These are phyloP conservation scores for Anguilla megastoma DNA, from an alignment of 2,797 vertebrate genomes.

Conservation along the genomic window DNA sequence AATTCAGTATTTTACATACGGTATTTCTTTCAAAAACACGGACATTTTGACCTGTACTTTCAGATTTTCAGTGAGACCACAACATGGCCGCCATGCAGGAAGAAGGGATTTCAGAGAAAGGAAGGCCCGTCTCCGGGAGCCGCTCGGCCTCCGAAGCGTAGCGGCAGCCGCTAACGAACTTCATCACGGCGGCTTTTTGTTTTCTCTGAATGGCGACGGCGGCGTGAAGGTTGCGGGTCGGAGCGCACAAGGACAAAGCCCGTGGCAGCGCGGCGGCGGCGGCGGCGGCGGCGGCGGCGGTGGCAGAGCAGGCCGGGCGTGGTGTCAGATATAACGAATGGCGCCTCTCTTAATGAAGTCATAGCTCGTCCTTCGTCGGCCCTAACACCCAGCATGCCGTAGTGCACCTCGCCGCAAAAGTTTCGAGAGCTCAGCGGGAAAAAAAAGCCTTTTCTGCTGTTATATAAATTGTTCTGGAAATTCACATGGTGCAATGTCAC, in stretches of 20 bases:
- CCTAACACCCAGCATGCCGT: neutral
- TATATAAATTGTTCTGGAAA: neutral
- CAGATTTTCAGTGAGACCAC: no score
- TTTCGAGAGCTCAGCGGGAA: neutral
- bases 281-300: neutral
- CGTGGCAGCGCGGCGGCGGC: neutral
- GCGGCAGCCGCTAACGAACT: conserved; percentile 23
- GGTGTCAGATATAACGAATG: neutral
- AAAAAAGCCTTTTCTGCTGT: neutral
- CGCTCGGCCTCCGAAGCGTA: conserved; percentile 1
- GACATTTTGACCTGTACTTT: no score
- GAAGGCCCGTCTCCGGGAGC: conserved; percentile 13
- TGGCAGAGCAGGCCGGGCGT: neutral
- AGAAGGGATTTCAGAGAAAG: conserved; percentile 5
- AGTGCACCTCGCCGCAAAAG: neutral
- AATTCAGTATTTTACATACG: no score
- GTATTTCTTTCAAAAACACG: no score
- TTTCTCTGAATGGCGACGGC: neutral
- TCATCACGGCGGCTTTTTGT: conserved; percentile 14
- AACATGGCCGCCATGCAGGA: conserved; percentile 19
- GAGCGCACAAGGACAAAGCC: conserved; percentile 1
- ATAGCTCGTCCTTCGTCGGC: neutral
- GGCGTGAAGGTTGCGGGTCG: neutral
- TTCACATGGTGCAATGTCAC: neutral
- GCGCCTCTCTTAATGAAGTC: conserved; percentile 5